These are phyloP conservation scores for Gadus macrocephalus DNA, from an alignment of 2,113 vertebrate genomes.

Conservation along the genomic window DNA sequence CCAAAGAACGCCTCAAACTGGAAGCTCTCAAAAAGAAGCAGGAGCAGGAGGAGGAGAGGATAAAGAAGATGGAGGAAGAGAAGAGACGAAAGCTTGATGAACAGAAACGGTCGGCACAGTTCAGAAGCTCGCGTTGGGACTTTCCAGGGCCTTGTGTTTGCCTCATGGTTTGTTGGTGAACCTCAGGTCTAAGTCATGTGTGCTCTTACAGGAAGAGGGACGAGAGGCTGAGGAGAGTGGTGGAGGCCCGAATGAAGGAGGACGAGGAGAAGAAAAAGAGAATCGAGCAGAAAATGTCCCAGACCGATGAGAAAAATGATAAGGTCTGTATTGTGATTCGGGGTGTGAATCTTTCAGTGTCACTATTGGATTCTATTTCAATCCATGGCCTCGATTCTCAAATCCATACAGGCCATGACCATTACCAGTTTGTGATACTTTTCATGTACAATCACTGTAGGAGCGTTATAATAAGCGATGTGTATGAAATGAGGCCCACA, in stretches of 20 bases:
- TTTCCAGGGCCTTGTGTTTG: not conserved
- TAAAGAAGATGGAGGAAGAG: conserved; percentile 87
- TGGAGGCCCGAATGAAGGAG: conserved; percentile 84
- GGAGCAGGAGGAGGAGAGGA: conserved; percentile 83
- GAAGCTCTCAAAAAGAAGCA: conserved; percentile 85
- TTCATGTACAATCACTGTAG: no score
- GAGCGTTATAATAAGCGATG: no score
- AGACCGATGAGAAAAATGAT: conserved; percentile 86
- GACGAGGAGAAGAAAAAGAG: conserved; percentile 86
- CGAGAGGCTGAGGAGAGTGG: conserved; percentile 80
- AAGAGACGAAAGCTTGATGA: conserved; percentile 82
- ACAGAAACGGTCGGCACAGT: conserved; percentile 70
- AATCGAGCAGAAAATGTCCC: conserved; percentile 87
- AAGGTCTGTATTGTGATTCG: conserved; percentile 69
- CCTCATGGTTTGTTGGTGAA: not conserved
- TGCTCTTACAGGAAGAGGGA: conserved; percentile 80
- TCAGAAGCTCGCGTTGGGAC: not conserved
- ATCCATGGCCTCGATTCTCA: not conserved
- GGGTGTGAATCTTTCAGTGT: not conserved
- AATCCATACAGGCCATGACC: not conserved
- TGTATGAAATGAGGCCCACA: no score
- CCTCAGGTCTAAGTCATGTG: not conserved
- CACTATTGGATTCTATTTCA: not conserved
- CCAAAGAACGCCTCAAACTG: conserved; percentile 82
- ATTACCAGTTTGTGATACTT: not conserved